phyloP scores from a whole-genome alignment of 2,797 vertebrate species.

The Amphiprion clarkii region DNA sequence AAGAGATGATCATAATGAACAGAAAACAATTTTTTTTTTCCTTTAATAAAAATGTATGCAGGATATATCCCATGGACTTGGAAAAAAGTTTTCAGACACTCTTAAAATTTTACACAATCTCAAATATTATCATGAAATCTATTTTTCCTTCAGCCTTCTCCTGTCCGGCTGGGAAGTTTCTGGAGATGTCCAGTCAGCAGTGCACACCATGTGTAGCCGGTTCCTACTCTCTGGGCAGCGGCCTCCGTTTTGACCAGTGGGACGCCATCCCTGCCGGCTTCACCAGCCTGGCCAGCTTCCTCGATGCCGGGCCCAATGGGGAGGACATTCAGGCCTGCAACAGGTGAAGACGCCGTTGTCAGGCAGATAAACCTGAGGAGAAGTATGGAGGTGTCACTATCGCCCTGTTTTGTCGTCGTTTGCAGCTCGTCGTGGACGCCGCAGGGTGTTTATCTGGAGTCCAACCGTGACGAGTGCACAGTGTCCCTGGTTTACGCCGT shows the following conservation, averaged over 20 bases:
- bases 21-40: too few relatives aligned
- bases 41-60: too few relatives aligned
- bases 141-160: constrained; percentile 89
- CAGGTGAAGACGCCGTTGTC: constrained; percentile 82
- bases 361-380: background rate
- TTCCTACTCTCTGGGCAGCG: constrained; percentile 96
- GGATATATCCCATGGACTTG: too few relatives aligned
- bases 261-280: constrained; percentile 94
- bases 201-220: constrained; percentile 94
- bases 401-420: background rate
- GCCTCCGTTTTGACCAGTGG: constrained; percentile 97
- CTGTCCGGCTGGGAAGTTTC: constrained; percentile 92
- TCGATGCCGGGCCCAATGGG: constrained; percentile 86
- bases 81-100: too few relatives aligned
- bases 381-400: background rate
- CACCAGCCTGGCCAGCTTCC: constrained; percentile 92
- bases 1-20: too few relatives aligned
- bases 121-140: background rate
- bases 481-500: constrained; percentile 96
- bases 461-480: constrained; percentile 95
- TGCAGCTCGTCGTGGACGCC: constrained; percentile 93
- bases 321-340: constrained; percentile 88
- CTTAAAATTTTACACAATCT: too few relatives aligned
- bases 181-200: constrained; percentile 95
- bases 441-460: constrained; percentile 95